Conservation (phyloP, 2,797 vertebrate species). For the Anomalospiza imberbis region DNA sequence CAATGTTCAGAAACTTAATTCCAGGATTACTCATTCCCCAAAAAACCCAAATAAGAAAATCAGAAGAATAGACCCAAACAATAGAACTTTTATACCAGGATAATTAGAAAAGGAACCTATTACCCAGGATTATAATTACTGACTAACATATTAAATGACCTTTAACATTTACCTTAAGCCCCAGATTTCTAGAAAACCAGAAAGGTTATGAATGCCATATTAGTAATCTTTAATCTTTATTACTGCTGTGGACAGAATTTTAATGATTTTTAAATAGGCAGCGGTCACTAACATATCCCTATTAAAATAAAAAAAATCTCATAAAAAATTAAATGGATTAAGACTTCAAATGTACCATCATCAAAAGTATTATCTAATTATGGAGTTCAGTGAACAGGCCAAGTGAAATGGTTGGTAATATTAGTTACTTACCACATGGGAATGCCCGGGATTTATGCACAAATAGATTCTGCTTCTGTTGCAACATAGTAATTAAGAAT, state of each 20-base stretch:
- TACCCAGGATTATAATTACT: slow-evolving; percentile 86
- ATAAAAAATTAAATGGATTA: slow-evolving; percentile 92
- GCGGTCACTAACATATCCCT: slow-evolving; percentile 82
- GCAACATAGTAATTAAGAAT: slow-evolving; percentile 95
- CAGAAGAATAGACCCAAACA: slow-evolving; percentile 79
- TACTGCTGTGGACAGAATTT: slow-evolving; percentile 83
- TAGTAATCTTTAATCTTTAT: slow-evolving; percentile 86
- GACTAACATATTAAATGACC: slow-evolving; percentile 88
- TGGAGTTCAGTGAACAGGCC: slow-evolving; percentile 88
- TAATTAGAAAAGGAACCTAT: slow-evolving; percentile 86
- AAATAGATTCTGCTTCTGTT: slow-evolving; percentile 93
- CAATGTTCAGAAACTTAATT: slow-evolving; percentile 78
- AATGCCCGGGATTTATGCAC: slow-evolving; percentile 89
- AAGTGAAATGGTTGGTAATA: slow-evolving; percentile 83
- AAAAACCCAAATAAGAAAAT: slow-evolving; percentile 77
- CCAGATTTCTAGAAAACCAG: slow-evolving; percentile 77
- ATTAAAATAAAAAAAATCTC: slow-evolving; percentile 82
- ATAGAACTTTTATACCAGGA: slow-evolving; percentile 80
- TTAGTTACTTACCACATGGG: slow-evolving; percentile 85
- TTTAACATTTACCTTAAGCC: slow-evolving; percentile 87
- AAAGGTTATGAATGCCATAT: slow-evolving; percentile 82
- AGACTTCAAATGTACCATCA: slow-evolving; percentile 92
- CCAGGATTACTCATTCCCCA: slow-evolving; percentile 74
- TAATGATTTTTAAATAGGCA: slow-evolving; percentile 81
- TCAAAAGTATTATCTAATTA: slow-evolving; percentile 95